Percentiles rank a stretch among this genome's conserved stretches.
Conservation (phyloP, 1,140 invertebrate genomes). For the Eufriesea mexicana region DNA sequence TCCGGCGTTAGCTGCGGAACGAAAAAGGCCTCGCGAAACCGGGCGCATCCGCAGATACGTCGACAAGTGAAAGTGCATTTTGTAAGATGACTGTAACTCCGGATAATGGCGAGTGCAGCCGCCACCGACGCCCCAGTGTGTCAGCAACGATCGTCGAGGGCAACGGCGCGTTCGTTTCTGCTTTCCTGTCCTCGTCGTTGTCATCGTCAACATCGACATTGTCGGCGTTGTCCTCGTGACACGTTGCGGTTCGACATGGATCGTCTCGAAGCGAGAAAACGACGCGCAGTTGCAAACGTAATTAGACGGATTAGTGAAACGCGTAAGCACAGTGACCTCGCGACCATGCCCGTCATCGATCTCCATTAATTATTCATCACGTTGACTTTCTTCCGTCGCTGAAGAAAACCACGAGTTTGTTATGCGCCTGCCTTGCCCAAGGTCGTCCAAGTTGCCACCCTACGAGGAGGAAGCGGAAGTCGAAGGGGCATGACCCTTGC, state of each 20-base stretch:
- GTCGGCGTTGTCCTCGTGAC: slow-evolving; percentile 9
- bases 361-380: slow-evolving; percentile 55
- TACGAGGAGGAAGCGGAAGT: slow-evolving; percentile 37
- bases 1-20: slow-evolving; percentile 28
- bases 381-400: slow-evolving; percentile 19
- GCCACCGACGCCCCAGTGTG: slow-evolving; percentile 51
- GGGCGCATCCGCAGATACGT: slow-evolving; percentile 68
- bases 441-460: slow-evolving; percentile 9
- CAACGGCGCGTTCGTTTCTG: slow-evolving; percentile 26
- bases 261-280: neutral
- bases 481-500: slow-evolving; percentile 20
- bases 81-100: slow-evolving; percentile 61
- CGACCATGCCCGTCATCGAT: slow-evolving; percentile 14
- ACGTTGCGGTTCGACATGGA: neutral
- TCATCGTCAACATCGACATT: slow-evolving; percentile 23
- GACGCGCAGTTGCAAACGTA: neutral
- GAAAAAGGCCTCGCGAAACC: slow-evolving; percentile 52
- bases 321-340: slow-evolving; percentile 26
- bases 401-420: slow-evolving; percentile 32
- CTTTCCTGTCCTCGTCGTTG: slow-evolving; percentile 20
- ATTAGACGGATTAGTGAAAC: slow-evolving; percentile 21
- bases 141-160: slow-evolving; percentile 37
- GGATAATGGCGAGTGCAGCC: slow-evolving; percentile 54
- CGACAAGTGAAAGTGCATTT: slow-evolving; percentile 75
- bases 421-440: slow-evolving; percentile 54